These are phyloP conservation scores for Cerastis rubricosa DNA, from an alignment of 2,888 invertebrate genomes.

Conservation along the genomic window DNA sequence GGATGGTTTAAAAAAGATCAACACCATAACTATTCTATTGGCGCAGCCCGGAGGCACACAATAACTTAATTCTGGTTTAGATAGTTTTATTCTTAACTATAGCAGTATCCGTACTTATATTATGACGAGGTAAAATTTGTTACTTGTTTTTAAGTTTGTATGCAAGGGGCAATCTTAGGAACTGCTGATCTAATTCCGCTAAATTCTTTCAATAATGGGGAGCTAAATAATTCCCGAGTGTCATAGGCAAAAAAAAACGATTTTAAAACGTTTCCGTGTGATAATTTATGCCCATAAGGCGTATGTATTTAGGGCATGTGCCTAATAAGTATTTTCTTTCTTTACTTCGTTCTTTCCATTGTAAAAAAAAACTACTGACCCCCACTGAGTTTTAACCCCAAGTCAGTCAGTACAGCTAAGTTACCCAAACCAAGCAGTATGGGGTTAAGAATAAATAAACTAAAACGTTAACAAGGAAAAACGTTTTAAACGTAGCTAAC, in stretches of 20 bases:
- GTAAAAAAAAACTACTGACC: neutral
- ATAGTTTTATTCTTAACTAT: neutral
- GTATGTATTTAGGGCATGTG: neutral
- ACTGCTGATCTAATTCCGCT: too few species aligned
- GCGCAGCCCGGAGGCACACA: neutral
- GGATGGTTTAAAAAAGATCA: too few species aligned
- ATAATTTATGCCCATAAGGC: too few species aligned
- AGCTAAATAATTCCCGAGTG: too few species aligned
- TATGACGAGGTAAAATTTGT: too few species aligned
- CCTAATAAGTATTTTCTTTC: neutral
- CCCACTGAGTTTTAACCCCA: neutral
- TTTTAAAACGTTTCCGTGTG: too few species aligned
- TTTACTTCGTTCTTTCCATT: neutral
- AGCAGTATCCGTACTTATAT: too few species aligned
- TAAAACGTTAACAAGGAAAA: slow-evolving; percentile 54
- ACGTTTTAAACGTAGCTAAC: slow-evolving; percentile 41
- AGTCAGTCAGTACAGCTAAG: neutral
- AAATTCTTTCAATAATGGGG: too few species aligned
- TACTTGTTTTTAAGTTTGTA: too few species aligned
- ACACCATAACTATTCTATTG: neutral
- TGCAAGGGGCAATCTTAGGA: too few species aligned
- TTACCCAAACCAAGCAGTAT: neutral
- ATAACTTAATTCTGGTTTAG: neutral
- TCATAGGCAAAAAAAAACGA: too few species aligned
- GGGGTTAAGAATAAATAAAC: slow-evolving; percentile 40